Evolutionary conservation across 2,113 vertebrate genomes (phyloP).

Genomic region (Ellobius talpinus): DNA sequence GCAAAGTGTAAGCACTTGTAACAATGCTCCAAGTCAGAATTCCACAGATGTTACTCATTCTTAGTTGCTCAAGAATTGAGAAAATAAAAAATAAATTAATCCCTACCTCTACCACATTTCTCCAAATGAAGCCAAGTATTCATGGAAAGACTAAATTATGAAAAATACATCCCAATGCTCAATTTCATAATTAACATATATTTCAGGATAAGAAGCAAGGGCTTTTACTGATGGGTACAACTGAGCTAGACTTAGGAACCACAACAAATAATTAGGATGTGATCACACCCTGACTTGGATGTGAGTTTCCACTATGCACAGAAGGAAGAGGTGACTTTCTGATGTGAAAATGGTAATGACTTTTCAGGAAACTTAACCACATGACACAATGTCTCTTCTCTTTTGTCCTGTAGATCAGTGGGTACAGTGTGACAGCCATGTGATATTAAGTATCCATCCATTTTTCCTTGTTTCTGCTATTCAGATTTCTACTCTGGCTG

Average conservation of each 20-base stretch:
- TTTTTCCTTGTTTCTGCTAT: constrained; percentile 60
- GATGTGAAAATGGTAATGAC: not conserved
- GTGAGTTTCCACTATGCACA: not conserved
- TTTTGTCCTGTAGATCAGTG: not conserved
- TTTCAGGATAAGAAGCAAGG: not conserved
- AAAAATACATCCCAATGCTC: constrained; percentile 6
- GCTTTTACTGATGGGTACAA: not conserved
- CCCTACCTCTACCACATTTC: not conserved
- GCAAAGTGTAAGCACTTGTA: not conserved
- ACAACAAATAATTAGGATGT: not conserved
- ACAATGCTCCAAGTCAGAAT: not conserved
- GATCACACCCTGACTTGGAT: not conserved
- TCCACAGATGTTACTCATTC: not conserved
- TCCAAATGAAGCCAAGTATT: constrained; percentile 9
- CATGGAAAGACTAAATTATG: not conserved
- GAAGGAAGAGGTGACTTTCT: not conserved
- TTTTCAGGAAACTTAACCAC: constrained; percentile 44
- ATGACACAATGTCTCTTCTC: not conserved
- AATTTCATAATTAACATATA: not conserved
- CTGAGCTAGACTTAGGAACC: not conserved
- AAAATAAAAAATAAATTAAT: constrained; percentile 12
- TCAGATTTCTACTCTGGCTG: constrained; percentile 33
- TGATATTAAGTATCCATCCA: constrained; percentile 26
- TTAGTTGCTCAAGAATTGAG: not conserved
- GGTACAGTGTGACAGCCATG: constrained; percentile 5